phyloP scores from a whole-genome alignment of 2,797 vertebrate species.

The Mormyrops boulengeri region DNA sequence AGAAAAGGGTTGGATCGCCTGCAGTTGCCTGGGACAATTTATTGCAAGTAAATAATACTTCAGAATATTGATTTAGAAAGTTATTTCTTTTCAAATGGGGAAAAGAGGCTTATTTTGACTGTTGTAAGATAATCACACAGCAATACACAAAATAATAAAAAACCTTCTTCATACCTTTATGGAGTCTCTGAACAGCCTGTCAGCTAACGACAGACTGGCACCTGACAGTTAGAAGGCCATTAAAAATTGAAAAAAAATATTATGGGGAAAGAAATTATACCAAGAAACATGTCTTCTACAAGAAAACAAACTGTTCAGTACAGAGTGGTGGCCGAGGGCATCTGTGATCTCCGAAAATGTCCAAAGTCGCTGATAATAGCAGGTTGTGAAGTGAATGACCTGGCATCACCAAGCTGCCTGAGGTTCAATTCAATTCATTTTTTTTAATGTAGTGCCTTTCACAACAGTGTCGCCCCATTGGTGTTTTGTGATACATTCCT shows the following conservation, averaged over 20 bases:
- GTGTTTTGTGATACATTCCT: background rate
- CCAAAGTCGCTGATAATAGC: background rate
- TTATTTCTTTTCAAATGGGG: conserved; percentile 2
- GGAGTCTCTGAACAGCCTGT: background rate
- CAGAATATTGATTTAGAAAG: background rate
- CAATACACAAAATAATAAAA: background rate
- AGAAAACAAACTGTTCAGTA: background rate
- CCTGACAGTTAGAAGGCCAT: background rate
- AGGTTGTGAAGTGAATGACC: background rate
- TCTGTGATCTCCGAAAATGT: background rate
- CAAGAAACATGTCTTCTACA: background rate
- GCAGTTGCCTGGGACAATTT: background rate
- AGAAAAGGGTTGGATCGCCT: background rate
- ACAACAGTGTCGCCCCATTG: background rate
- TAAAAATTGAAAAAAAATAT: background rate
- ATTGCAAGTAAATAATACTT: background rate
- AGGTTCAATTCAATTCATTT: background rate
- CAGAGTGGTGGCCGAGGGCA: background rate
- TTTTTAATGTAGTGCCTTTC: background rate
- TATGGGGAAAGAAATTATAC: background rate
- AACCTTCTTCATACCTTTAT: background rate
- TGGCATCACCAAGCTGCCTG: background rate
- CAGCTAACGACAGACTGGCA: background rate
- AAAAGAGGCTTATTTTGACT: background rate
- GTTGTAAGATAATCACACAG: background rate